These are phyloP conservation scores for Anagrus nilaparvatae DNA, from an alignment of 1,140 invertebrate genomes.

Conservation along the genomic window DNA sequence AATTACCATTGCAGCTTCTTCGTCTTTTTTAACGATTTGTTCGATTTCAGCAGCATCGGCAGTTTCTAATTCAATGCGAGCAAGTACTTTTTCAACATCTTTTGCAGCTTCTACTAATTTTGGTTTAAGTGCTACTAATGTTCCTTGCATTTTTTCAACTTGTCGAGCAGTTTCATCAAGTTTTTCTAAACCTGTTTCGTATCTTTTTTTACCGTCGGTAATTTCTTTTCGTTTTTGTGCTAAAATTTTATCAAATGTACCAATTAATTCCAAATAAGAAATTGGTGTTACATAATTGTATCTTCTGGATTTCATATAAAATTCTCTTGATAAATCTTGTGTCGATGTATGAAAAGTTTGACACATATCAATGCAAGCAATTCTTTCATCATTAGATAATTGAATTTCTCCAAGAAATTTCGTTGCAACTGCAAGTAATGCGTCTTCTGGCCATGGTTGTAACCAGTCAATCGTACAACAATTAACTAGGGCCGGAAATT, in stretches of 20 bases:
- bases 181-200: constrained; percentile 76
- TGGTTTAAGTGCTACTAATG: constrained; percentile 76
- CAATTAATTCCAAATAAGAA: constrained; percentile 86
- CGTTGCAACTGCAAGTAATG: constrained; percentile 84
- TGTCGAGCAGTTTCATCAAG: constrained; percentile 74
- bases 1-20: constrained; percentile 55
- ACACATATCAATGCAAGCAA: constrained; percentile 76
- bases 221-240: constrained; percentile 61
- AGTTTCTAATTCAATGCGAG: constrained; percentile 70
- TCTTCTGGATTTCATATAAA: constrained; percentile 54
- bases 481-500: constrained; percentile 89
- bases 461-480: constrained; percentile 98
- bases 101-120: constrained; percentile 76
- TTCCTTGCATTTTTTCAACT: constrained; percentile 76
- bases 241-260: constrained; percentile 76
- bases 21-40: constrained; percentile 54
- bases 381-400: constrained; percentile 54
- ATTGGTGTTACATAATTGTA: constrained; percentile 90
- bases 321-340: constrained; percentile 63
- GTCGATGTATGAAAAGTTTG: constrained; percentile 85
- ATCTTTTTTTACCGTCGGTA: constrained; percentile 56
- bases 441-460: constrained; percentile 90
- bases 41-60: constrained; percentile 70
- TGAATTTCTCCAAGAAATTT: constrained; percentile 78
- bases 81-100: constrained; percentile 69